Conservation (phyloP, 2,113 vertebrate species). For the Thryonomys swinderianus region DNA sequence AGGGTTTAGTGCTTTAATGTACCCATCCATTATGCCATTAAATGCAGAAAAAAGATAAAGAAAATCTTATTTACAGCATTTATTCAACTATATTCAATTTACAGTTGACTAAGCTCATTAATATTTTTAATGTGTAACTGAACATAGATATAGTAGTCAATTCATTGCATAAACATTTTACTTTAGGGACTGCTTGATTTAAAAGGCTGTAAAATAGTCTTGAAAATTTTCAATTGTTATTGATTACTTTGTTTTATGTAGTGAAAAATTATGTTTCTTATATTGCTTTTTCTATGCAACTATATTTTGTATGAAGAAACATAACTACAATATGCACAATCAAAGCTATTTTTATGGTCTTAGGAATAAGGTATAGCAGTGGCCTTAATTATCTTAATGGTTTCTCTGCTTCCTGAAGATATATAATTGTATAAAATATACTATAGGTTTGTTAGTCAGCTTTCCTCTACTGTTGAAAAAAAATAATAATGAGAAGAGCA, state of each 20-base stretch:
- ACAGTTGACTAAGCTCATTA: not conserved
- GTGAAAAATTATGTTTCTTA: not conserved
- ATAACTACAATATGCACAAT: not conserved
- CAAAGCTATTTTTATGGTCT: not conserved
- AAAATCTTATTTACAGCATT: not conserved
- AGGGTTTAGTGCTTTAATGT: not conserved
- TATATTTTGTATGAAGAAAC: not conserved
- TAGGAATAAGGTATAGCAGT: not conserved
- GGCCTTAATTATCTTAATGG: not conserved
- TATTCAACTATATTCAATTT: not conserved
- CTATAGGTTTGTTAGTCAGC: not conserved
- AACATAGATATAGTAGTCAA: not conserved
- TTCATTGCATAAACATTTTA: conserved; percentile 8
- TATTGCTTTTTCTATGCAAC: not conserved
- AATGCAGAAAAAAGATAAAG: not conserved
- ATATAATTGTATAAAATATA: not conserved
- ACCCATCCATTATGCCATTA: not conserved
- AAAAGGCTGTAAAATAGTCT: not conserved
- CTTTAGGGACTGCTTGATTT: not conserved
- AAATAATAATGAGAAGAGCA: not conserved
- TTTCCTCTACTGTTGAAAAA: not conserved
- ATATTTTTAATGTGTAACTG: not conserved
- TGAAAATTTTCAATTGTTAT: conserved; percentile 3
- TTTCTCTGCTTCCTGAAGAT: not conserved
- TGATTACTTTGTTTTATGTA: not conserved